Base-by-base conservation (phyloP, 2,888 invertebrate species). In the Cryptosula pallasiana region DNA sequence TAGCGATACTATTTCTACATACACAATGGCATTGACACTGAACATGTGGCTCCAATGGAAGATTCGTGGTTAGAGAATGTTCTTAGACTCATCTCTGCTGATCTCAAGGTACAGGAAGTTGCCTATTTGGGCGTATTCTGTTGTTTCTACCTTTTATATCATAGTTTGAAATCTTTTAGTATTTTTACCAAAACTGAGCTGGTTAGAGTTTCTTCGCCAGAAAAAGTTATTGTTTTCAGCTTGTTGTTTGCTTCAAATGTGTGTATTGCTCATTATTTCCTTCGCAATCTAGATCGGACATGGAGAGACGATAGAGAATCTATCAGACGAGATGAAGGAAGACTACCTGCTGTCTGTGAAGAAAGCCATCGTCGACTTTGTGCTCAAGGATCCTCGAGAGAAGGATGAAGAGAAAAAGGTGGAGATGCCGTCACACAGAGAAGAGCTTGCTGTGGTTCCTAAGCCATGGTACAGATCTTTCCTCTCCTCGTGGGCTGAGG, bases 341-440 rank as follows among this genome's bases (percentile, higher is more conserved):
- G 93, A 94, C 79, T 96, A 93, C 81, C 89, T 92, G 81, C 88
- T 92, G 83, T 91, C 92, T 75, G 92, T 95, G 81, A 95, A 95
- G 82, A 94, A 94, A 82, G 91, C 94, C 0, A 91, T 84, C 71
- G 92, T 96, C 0, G 95, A 95, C 86, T 96, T 94, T 83, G 93
- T 94, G 0, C 87, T 96, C 1, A 90, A 91, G 79, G 92, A 94
- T 85, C 91, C 92, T 0, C 86, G 87, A 58, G 84, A 85, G 76
- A 81, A 81, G 72, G 81, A 81, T 32, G 80, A 80, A 69, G 81
- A 82, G 36, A 79, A 80, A 72, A 79, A 80, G 69, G 80, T 80
- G 72, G 78, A 78, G 70, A 75, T 81, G 23, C 82, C 80, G 2
- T 80, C 80, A 9, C 84, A 85, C 86, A 86, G 69, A 81, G 88